These are phyloP conservation scores for Holotrichia oblita DNA, from an alignment of 1,140 invertebrate species.

Conservation along the genomic window DNA sequence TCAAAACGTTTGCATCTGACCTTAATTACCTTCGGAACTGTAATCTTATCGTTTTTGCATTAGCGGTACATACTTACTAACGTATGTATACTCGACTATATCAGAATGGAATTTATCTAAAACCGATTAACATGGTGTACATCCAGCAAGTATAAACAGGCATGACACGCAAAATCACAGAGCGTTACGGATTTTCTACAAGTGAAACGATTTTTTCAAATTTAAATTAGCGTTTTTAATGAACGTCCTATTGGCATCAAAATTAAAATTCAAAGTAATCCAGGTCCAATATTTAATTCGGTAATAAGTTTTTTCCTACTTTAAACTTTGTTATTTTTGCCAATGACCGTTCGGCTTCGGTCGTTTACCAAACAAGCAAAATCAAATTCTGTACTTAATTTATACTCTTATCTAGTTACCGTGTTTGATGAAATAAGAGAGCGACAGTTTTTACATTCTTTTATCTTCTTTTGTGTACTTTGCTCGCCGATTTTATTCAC, in stretches of 20 bases:
- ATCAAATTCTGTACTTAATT: not conserved
- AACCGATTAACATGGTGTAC: not conserved
- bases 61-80: conserved; percentile 15
- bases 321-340: not conserved
- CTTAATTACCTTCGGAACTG: conserved; percentile 28
- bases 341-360: not conserved
- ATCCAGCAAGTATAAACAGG: not conserved
- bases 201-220: conserved; percentile 25
- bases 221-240: conserved; percentile 36
- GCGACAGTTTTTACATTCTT: too few species aligned
- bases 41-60: conserved; percentile 34
- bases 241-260: conserved; percentile 9
- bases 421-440: not conserved
- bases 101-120: conserved; percentile 26
- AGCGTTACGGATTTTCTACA: conserved; percentile 29
- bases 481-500: too few species aligned
- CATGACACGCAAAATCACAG: conserved; percentile 29
- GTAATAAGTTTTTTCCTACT: conserved; percentile 18
- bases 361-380: not conserved
- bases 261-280: conserved; percentile 12
- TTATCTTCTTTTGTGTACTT: too few species aligned
- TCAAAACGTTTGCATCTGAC: conserved; percentile 7
- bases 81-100: not conserved
- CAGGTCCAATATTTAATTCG: not conserved
- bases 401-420: not conserved